Percentiles rank a stretch among this genome's conserved stretches.
These are phyloP conservation scores for Caenorhabditis uteleia DNA, from an alignment of 2,888 invertebrate species.

Conservation along the genomic window DNA sequence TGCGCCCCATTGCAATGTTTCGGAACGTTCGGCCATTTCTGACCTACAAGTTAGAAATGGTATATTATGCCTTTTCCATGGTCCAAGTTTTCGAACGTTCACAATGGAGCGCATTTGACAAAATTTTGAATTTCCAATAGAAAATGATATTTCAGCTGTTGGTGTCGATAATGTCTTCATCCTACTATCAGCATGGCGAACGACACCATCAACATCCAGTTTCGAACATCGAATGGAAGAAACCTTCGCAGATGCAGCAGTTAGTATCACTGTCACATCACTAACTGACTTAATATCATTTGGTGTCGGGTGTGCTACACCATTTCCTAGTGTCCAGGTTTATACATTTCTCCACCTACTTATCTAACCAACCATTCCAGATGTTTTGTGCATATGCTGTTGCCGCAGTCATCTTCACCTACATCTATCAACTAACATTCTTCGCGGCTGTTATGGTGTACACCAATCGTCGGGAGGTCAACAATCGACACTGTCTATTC, in stretches of 20 bases:
- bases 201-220: conserved; percentile 76
- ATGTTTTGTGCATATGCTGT: conserved; percentile 95
- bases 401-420: conserved; percentile 86
- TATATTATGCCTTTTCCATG: neutral
- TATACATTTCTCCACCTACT: conserved; percentile 64
- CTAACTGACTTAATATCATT: conserved; percentile 88
- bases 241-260: conserved; percentile 89
- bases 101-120: neutral
- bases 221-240: conserved; percentile 87
- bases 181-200: conserved; percentile 90
- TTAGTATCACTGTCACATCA: conserved; percentile 92
- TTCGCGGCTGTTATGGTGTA: conserved; percentile 77
- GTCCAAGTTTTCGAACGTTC: neutral
- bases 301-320: conserved; percentile 88
- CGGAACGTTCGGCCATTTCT: too few species aligned
- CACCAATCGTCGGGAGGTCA: conserved; percentile 57
- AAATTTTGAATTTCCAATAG: neutral
- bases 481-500: conserved; percentile 61
- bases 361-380: conserved; percentile 23
- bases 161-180: conserved; percentile 96
- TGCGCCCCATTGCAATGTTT: neutral
- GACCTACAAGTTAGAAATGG: too few species aligned
- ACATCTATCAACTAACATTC: conserved; percentile 89
- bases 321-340: conserved; percentile 84
- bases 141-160: conserved; percentile 77